Conservation (phyloP, 2,113 vertebrate genomes). For the Paratilapia polleni region DNA sequence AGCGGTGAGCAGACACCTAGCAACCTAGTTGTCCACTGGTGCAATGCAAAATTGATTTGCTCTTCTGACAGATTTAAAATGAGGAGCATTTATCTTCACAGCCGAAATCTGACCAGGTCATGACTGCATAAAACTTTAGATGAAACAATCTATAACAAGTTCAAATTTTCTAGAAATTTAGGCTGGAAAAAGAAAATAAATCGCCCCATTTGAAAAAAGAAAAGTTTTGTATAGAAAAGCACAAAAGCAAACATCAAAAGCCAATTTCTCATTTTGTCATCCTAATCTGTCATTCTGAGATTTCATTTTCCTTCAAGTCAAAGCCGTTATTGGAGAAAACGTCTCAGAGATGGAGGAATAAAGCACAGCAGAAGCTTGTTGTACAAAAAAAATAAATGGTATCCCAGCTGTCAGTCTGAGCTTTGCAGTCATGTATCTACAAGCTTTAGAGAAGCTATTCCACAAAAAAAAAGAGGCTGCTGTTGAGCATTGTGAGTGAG, state of each 20-base stretch:
- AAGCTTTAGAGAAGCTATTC: constrained; percentile 6
- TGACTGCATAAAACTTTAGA: neutral
- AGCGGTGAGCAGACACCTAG: constrained; percentile 7
- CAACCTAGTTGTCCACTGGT: constrained; percentile 48
- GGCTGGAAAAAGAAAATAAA: neutral
- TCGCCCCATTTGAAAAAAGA: neutral
- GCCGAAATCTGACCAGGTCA: neutral
- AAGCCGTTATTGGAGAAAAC: constrained; percentile 19
- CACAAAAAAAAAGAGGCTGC: neutral
- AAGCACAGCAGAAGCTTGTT: neutral
- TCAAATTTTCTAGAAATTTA: neutral
- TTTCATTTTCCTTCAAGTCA: constrained; percentile 26
- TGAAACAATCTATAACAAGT: neutral
- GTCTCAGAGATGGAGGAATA: constrained; percentile 19
- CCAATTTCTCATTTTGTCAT: constrained; percentile 5
- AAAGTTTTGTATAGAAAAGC: neutral
- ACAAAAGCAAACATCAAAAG: constrained; percentile 7
- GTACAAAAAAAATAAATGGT: constrained; percentile 2
- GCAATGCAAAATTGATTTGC: constrained; percentile 40
- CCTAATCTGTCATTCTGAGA: constrained; percentile 27
- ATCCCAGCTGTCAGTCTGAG: neutral
- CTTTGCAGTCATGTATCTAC: neutral
- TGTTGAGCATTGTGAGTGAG: neutral
- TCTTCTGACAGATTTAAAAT: constrained; percentile 23
- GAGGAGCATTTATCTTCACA: constrained; percentile 41